Percentiles rank a stretch among this genome's conserved stretches.
These are phyloP conservation scores for Thunnus thynnus DNA, from an alignment of 2,113 vertebrate genomes.

Conservation along the genomic window DNA sequence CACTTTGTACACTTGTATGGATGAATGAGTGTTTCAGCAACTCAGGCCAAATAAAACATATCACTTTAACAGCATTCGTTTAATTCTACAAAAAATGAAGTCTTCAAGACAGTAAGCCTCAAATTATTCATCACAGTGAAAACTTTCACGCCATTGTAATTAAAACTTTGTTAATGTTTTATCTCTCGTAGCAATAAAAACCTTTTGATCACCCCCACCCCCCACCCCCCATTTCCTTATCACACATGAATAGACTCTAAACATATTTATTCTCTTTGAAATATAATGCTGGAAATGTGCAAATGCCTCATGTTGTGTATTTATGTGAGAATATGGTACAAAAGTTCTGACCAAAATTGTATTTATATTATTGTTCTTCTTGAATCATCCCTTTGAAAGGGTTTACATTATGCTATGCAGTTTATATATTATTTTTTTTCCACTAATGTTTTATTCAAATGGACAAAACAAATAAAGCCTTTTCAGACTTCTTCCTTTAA, in stretches of 20 bases:
- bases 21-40: conserved; percentile 48
- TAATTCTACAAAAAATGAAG: neutral
- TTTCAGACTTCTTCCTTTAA: conserved; percentile 40
- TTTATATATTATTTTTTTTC: conserved; percentile 43
- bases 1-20: conserved; percentile 6
- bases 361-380: conserved; percentile 68
- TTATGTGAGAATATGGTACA: conserved; percentile 70
- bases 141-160: conserved; percentile 2
- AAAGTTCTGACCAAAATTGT: conserved; percentile 57
- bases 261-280: conserved; percentile 67
- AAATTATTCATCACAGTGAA: neutral
- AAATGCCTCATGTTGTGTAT: conserved; percentile 65
- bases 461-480: conserved; percentile 46
- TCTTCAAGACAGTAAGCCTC: neutral
- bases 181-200: conserved; percentile 48
- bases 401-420: conserved; percentile 63
- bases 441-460: conserved; percentile 52
- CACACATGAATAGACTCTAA: conserved; percentile 28
- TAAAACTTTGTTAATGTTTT: conserved; percentile 17
- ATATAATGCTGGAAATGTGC: conserved; percentile 64
- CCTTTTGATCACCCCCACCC: neutral
- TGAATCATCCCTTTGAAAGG: conserved; percentile 64
- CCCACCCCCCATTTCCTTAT: neutral
- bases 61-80: conserved; percentile 30
- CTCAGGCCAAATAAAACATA: conserved; percentile 68